Evolutionary conservation across 2,888 invertebrate genomes (phyloP).

Genomic region (Phymatocera aterrima): DNA sequence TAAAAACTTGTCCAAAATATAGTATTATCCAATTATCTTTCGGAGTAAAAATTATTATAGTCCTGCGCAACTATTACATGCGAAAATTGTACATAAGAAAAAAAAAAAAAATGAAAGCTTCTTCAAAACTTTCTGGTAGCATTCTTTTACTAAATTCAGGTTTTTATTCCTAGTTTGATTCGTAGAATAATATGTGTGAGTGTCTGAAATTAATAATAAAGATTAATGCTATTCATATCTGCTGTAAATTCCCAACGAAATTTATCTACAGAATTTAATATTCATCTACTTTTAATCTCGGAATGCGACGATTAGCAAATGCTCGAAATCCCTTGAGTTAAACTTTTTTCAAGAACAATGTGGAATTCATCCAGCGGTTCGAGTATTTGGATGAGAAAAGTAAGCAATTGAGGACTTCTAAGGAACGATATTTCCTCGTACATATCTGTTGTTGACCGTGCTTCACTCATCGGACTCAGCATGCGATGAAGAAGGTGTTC

Average conservation of each 20-base stretch:
- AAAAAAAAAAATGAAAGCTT: too few species aligned
- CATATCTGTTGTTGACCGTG: constrained; percentile 93
- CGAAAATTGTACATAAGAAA: constrained; percentile 7
- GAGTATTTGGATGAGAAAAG: constrained; percentile 93
- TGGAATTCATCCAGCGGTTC: constrained; percentile 93
- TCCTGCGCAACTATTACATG: not conserved
- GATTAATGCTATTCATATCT: not conserved
- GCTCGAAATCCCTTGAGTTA: constrained; percentile 82
- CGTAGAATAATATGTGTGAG: not conserved
- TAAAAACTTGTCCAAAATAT: constrained; percentile 29
- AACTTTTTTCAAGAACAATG: constrained; percentile 90
- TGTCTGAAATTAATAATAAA: constrained; percentile 14
- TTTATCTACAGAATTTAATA: not conserved
- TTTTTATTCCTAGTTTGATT: not conserved
- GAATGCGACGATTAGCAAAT: constrained; percentile 64
- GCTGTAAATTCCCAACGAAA: not conserved
- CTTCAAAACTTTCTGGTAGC: not conserved
- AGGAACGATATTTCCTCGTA: constrained; percentile 98
- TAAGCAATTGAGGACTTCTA: constrained; percentile 89
- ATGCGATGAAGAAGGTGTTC: constrained; percentile 94
- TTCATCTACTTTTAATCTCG: constrained; percentile 15
- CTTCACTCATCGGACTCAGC: constrained; percentile 92
- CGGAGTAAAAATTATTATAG: not conserved
- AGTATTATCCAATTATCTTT: constrained; percentile 14
- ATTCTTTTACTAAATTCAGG: not conserved